phyloP scores from a whole-genome alignment of 2,888 invertebrate genomes.

The Pristionchus japonicus region DNA sequence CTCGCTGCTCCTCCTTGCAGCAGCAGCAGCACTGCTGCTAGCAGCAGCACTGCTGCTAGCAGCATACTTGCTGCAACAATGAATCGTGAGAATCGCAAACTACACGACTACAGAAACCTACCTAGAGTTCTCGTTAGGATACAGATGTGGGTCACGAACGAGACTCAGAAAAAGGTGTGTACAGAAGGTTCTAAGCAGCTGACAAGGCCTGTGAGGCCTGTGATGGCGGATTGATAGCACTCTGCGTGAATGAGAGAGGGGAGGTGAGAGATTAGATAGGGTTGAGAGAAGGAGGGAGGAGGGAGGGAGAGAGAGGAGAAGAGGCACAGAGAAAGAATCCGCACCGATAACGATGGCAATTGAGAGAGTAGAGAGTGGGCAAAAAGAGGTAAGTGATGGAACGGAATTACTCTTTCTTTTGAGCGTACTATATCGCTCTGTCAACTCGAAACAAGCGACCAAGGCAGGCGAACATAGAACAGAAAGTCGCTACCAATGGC shows the following conservation, averaged over 20 bases:
- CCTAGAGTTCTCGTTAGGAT: neutral
- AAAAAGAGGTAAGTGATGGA: neutral
- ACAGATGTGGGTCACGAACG: neutral
- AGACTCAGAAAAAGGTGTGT: neutral
- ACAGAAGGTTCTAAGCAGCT: neutral
- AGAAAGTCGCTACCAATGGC: neutral
- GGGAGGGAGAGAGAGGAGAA: neutral
- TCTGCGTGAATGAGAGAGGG: neutral
- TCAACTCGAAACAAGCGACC: neutral
- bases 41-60: no score
- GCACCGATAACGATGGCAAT: slow-evolving; percentile 23
- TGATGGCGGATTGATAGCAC: neutral
- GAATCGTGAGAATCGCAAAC: neutral
- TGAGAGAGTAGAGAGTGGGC: neutral
- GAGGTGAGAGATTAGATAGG: slow-evolving; percentile 9
- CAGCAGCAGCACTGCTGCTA: neutral
- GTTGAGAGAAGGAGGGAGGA: neutral
- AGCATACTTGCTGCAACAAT: neutral
- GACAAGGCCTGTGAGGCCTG: neutral
- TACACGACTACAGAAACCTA: neutral
- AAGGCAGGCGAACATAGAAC: neutral
- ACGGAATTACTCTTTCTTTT: neutral
- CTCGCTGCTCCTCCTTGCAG: neutral
- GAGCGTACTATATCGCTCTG: neutral
- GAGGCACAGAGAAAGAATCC: neutral